Percentiles rank a stretch among this genome's conserved stretches.
These are phyloP conservation scores for Drosophila setifemur DNA, from an alignment of 1,140 invertebrate genomes.

Conservation along the genomic window DNA sequence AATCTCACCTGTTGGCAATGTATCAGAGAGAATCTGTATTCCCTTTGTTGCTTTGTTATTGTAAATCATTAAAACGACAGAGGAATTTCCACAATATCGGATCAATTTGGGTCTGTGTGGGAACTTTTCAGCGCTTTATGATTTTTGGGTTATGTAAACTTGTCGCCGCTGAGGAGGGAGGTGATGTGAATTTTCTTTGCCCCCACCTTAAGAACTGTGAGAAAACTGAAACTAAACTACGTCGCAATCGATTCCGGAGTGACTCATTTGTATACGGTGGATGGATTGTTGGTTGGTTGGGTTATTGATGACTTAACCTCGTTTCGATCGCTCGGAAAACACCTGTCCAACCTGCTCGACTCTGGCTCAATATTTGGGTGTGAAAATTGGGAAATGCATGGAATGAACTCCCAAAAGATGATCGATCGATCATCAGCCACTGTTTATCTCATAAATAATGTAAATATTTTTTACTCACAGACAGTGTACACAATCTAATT, in stretches of 20 bases:
- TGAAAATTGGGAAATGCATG: slow-evolving; percentile 55
- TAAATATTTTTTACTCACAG: slow-evolving; percentile 46
- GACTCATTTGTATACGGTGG: slow-evolving; percentile 68
- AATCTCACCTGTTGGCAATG: slow-evolving; percentile 66
- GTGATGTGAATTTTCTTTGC: slow-evolving; percentile 27
- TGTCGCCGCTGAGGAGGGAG: slow-evolving; percentile 12
- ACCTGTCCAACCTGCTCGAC: slow-evolving; percentile 60
- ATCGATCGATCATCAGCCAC: slow-evolving; percentile 48
- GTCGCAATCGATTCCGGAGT: slow-evolving; percentile 35
- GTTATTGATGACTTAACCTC: slow-evolving; percentile 78
- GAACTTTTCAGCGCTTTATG: slow-evolving; percentile 70
- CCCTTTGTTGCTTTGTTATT: slow-evolving; percentile 71
- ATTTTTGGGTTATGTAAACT: slow-evolving; percentile 73
- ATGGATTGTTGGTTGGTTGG: not conserved
- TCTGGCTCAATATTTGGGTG: slow-evolving; percentile 37
- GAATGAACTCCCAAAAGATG: slow-evolving; percentile 28
- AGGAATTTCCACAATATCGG: slow-evolving; percentile 23
- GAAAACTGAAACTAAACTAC: slow-evolving; percentile 56
- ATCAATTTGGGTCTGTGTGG: slow-evolving; percentile 41
- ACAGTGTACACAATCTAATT: slow-evolving; percentile 37
- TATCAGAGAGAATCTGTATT: slow-evolving; percentile 52
- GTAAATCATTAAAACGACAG: slow-evolving; percentile 74
- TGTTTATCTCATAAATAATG: slow-evolving; percentile 48
- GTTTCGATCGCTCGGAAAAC: slow-evolving; percentile 56
- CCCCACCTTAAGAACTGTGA: slow-evolving; percentile 68